These are phyloP conservation scores for Tribolium castaneum DNA, from an alignment of 1,140 invertebrate genomes.

Conservation along the genomic window DNA sequence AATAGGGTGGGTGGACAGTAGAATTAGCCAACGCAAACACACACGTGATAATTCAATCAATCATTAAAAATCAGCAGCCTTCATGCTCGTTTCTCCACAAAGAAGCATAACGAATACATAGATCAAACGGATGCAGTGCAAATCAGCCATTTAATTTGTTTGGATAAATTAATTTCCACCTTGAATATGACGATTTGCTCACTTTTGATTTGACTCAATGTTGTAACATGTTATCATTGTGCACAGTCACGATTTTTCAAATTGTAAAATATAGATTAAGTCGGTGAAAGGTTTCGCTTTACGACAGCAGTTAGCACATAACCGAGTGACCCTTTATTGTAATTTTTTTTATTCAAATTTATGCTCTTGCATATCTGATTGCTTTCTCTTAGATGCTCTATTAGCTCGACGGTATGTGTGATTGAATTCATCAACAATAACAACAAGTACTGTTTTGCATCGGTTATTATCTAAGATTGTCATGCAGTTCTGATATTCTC, in stretches of 20 bases:
- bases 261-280: slow-evolving; percentile 8
- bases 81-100: slow-evolving; percentile 3
- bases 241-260: slow-evolving; percentile 18
- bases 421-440: not conserved
- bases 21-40: not conserved
- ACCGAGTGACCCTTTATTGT: not conserved
- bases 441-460: not conserved
- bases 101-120: slow-evolving; percentile 11
- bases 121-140: slow-evolving; percentile 15
- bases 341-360: not conserved
- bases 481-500: not conserved
- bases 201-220: not conserved
- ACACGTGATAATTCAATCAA: not conserved
- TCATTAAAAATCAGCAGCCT: not conserved
- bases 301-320: not conserved
- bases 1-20: not conserved
- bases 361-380: not conserved
- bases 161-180: not conserved
- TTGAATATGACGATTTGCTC: not conserved
- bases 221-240: not conserved
- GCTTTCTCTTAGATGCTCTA: not conserved
- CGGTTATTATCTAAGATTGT: not conserved
- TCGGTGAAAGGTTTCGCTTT: slow-evolving; percentile 4
- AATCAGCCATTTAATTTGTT: slow-evolving; percentile 8
- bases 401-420: not conserved